A percentile compares a stretch with the other conserved stretches of the same genome.
Evolutionary conservation across 2,797 vertebrate species (phyloP).

Genomic region (Megalops cyprinoides): DNA sequence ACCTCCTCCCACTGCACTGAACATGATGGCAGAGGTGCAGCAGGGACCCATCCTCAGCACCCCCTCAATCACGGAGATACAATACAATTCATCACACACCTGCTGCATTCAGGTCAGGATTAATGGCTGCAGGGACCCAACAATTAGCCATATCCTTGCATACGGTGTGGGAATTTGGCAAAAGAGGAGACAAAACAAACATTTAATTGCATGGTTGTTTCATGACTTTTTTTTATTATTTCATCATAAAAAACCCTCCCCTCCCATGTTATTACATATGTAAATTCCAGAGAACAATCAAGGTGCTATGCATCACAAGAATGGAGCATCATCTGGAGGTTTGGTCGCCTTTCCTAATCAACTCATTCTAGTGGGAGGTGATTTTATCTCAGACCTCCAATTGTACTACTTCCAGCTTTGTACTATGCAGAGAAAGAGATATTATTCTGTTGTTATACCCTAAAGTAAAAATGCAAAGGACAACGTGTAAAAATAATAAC

Average conservation of each 20-base stretch:
- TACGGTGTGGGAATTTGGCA: constrained; percentile 45
- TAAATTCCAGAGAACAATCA: constrained; percentile 31
- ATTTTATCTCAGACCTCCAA: constrained; percentile 64
- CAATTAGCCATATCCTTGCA: constrained; percentile 34
- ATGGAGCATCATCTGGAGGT: constrained; percentile 56
- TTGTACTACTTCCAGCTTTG: constrained; percentile 62
- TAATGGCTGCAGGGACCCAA: background rate
- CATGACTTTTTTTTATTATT: constrained; percentile 48
- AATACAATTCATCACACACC: no score
- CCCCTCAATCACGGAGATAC: background rate
- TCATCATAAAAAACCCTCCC: constrained; percentile 32
- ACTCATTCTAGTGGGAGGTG: constrained; percentile 57
- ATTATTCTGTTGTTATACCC: constrained; percentile 56
- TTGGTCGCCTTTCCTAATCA: constrained; percentile 61
- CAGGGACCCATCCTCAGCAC: background rate
- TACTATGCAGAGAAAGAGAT: constrained; percentile 56
- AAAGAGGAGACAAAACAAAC: constrained; percentile 43
- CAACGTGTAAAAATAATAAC: constrained; percentile 35
- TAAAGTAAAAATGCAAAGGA: constrained; percentile 55
- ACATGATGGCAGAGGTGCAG: background rate
- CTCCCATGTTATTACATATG: constrained; percentile 52
- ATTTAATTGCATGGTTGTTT: constrained; percentile 53
- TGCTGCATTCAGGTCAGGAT: background rate
- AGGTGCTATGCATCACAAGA: constrained; percentile 51
- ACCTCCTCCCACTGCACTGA: background rate